Percentiles rank a stretch among this genome's conserved stretches.
These are phyloP conservation scores for Lottia scabra DNA, from an alignment of 2,888 invertebrate genomes.

Conservation along the genomic window DNA sequence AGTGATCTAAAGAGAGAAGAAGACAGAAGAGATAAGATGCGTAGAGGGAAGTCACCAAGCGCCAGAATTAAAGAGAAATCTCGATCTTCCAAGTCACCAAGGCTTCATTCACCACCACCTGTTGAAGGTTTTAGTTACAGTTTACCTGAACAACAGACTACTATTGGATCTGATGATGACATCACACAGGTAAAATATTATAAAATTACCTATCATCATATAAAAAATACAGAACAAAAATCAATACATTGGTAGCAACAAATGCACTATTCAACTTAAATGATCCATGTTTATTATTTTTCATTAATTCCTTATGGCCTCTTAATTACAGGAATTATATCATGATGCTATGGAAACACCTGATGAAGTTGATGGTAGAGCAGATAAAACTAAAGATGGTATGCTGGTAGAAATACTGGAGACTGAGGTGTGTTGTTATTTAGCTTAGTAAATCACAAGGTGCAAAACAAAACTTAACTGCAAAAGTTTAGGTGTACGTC, in stretches of 20 bases:
- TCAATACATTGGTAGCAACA: no score
- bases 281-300: no score
- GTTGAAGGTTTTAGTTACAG: constrained; percentile 32
- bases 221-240: no score
- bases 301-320: no score
- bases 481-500: constrained; percentile 2
- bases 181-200: background rate
- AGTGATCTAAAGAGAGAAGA: constrained; percentile 51
- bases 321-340: constrained; percentile 28
- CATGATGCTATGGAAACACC: constrained; percentile 1
- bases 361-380: constrained; percentile 15
- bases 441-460: background rate
- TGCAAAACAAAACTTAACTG: background rate
- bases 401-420: constrained; percentile 61
- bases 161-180: constrained; percentile 33
- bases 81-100: constrained; percentile 54
- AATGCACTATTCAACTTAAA: no score
- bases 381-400: constrained; percentile 41
- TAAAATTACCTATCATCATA: background rate
- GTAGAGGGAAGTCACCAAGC: constrained; percentile 62
- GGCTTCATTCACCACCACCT: constrained; percentile 59
- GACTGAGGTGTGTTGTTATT: constrained; percentile 52
- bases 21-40: constrained; percentile 45
- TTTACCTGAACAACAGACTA: constrained; percentile 28
- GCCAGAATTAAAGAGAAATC: constrained; percentile 62